Conservation (phyloP, 2,797 vertebrate species). For the Poeciliopsis paucimaculata region DNA sequence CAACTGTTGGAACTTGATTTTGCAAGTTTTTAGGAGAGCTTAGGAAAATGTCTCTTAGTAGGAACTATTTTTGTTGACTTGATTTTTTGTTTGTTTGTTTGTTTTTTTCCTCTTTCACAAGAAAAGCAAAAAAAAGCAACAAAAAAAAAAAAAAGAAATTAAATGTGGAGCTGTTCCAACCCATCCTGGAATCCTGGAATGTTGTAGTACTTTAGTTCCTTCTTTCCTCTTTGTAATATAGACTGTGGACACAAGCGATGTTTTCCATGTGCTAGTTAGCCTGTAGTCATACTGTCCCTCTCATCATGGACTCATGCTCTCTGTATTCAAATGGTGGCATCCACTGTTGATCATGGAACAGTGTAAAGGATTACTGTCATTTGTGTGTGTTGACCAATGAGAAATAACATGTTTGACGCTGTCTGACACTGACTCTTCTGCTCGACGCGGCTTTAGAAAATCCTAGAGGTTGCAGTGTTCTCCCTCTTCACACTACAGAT, state of each 20-base stretch:
- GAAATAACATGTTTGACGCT: conserved; percentile 53
- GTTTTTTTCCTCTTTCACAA: conserved; percentile 72
- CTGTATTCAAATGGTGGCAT: conserved; percentile 49
- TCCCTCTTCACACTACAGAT: background rate
- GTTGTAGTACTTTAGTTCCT: conserved; percentile 50
- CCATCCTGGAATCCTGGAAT: conserved; percentile 51
- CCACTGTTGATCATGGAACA: conserved; percentile 52
- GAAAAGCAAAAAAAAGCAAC: conserved; percentile 58
- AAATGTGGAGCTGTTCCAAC: conserved; percentile 76
- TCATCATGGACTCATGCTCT: conserved; percentile 41
- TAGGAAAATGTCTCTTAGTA: conserved; percentile 71
- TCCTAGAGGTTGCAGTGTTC: background rate
- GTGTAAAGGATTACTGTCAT: conserved; percentile 50
- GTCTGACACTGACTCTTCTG: conserved; percentile 42
- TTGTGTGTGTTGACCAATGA: conserved; percentile 49
- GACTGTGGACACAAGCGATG: conserved; percentile 47
- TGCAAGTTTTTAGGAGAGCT: conserved; percentile 61
- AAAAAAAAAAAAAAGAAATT: conserved; percentile 67
- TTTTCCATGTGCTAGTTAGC: conserved; percentile 38
- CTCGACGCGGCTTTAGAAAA: conserved; percentile 5
- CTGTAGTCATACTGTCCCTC: conserved; percentile 21
- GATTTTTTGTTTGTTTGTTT: conserved; percentile 47
- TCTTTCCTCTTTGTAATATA: conserved; percentile 40
- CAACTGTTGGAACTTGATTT: conserved; percentile 63
- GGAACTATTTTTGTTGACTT: conserved; percentile 64